Conservation (phyloP, 2,797 vertebrate species). For the Microctenopoma lineatum region DNA sequence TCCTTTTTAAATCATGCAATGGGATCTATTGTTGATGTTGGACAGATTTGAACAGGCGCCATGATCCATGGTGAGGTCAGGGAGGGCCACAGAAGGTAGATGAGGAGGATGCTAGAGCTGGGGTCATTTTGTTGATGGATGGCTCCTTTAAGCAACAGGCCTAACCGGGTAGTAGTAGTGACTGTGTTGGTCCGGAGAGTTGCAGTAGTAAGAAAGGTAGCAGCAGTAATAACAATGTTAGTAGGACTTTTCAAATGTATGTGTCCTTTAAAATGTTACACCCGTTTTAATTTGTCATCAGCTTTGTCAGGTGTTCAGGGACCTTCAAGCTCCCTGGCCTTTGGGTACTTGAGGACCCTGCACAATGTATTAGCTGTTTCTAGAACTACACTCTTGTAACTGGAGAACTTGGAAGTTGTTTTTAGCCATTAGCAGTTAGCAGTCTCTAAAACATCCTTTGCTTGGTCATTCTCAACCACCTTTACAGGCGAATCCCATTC, state of each 20-base stretch:
- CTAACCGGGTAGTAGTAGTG: neutral
- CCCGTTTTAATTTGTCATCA: too few relatives aligned
- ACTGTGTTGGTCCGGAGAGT: neutral
- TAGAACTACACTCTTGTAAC: too few relatives aligned
- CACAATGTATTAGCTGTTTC: too few relatives aligned
- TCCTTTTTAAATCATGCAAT: constrained; percentile 35
- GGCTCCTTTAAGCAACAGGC: constrained; percentile 2
- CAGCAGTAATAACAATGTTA: neutral
- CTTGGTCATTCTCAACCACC: too few relatives aligned
- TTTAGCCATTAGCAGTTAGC: too few relatives aligned
- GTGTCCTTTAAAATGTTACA: neutral
- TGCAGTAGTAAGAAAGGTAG: neutral
- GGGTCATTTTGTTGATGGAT: constrained; percentile 22
- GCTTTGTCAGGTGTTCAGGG: too few relatives aligned
- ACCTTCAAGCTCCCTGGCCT: too few relatives aligned
- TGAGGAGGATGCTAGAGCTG: neutral
- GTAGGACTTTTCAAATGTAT: neutral
- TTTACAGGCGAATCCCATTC: too few relatives aligned
- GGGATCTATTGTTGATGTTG: constrained; percentile 51
- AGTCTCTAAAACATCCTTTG: too few relatives aligned
- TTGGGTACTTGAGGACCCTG: too few relatives aligned
- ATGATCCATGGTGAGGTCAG: constrained; percentile 34
- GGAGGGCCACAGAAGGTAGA: constrained; percentile 13
- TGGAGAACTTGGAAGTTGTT: too few relatives aligned
- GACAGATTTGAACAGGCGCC: constrained; percentile 23